phyloP scores from a whole-genome alignment of 1,140 invertebrate species.

The Diprion similis region DNA sequence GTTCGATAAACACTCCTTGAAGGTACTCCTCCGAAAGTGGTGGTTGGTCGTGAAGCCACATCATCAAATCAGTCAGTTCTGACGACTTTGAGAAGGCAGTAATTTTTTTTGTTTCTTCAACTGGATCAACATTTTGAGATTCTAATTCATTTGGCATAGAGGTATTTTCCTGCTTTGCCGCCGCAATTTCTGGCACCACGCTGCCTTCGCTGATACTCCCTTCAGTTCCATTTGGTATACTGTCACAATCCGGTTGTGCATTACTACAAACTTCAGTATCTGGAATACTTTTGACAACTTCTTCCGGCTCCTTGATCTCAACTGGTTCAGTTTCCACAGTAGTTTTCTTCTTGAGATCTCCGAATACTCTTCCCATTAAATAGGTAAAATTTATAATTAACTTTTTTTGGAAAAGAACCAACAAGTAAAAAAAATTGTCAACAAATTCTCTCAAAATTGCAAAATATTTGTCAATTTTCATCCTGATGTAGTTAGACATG shows the following conservation, averaged over 20 bases:
- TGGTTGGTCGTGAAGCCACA: slow-evolving; percentile 65
- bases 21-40: slow-evolving; percentile 69
- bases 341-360: slow-evolving; percentile 30
- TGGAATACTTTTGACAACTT: slow-evolving; percentile 34
- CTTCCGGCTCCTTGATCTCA: slow-evolving; percentile 41
- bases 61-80: slow-evolving; percentile 51
- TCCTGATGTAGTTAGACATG: too few species aligned
- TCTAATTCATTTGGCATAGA: not conserved
- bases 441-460: too few species aligned
- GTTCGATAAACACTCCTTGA: slow-evolving; percentile 69
- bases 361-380: slow-evolving; percentile 31
- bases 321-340: not conserved
- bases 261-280: slow-evolving; percentile 37
- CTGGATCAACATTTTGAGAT: slow-evolving; percentile 8
- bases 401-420: not conserved
- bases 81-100: slow-evolving; percentile 17
- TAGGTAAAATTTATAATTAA: slow-evolving; percentile 20
- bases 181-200: slow-evolving; percentile 21
- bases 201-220: slow-evolving; percentile 1
- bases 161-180: slow-evolving; percentile 15
- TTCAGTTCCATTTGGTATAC: not conserved
- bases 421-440: not conserved
- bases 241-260: slow-evolving; percentile 21
- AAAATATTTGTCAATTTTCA: not conserved
- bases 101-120: slow-evolving; percentile 20